Percentiles rank a stretch among this genome's conserved stretches.
Conservation (phyloP, 2,797 vertebrate species). For the Microcaecilia unicolor region DNA sequence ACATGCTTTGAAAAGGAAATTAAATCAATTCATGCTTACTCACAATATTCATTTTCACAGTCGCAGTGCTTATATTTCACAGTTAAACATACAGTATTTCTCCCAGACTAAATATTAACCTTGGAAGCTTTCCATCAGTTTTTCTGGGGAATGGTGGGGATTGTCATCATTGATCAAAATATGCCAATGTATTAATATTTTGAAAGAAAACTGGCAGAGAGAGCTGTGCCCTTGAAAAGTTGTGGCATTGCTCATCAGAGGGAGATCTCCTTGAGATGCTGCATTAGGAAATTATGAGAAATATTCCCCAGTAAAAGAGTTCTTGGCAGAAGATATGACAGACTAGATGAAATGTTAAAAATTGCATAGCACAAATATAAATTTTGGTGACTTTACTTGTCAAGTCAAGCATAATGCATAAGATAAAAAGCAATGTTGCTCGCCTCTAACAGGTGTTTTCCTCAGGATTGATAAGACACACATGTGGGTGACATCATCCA, state of each 20-base stretch:
- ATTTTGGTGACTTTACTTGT: background rate
- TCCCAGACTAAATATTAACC: too few species aligned
- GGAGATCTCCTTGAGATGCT: background rate
- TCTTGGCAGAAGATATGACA: background rate
- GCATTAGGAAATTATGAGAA: constrained; percentile 3
- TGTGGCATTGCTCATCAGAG: too few species aligned
- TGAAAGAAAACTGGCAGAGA: background rate
- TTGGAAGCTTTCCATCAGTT: too few species aligned
- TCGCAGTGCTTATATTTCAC: too few species aligned
- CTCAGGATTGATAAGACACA: too few species aligned
- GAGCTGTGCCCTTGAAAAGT: background rate
- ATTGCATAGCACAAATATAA: background rate
- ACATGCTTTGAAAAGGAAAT: too few species aligned
- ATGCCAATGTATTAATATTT: background rate
- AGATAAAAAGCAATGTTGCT: constrained; percentile 19
- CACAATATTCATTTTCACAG: too few species aligned
- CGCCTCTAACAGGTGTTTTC: too few species aligned
- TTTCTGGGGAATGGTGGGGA: too few species aligned
- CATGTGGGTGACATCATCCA: too few species aligned
- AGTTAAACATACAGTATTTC: too few species aligned
- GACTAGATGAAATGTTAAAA: constrained; percentile 1
- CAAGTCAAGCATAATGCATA: constrained; percentile 10
- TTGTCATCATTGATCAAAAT: background rate
- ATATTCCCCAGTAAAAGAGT: constrained; percentile 1
- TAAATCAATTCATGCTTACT: too few species aligned